Percentiles rank a stretch among this genome's conserved stretches.
Evolutionary conservation across 2,113 vertebrate genomes (phyloP).

Genomic region (Ciconia boyciana): DNA sequence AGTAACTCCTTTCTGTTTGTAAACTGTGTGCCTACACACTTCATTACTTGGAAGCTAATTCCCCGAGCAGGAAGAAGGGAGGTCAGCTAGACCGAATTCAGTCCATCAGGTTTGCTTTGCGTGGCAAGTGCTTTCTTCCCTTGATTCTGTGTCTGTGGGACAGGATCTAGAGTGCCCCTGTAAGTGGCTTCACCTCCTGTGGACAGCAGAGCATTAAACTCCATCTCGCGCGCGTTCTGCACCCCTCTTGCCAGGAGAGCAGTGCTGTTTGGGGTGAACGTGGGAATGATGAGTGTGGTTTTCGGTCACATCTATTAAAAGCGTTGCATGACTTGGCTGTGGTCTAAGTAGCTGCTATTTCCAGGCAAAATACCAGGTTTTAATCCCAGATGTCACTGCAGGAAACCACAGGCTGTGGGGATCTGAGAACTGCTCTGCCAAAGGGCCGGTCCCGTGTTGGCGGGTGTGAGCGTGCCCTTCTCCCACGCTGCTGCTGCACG

Average conservation of each 20-base stretch:
- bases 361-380: neutral
- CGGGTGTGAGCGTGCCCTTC: neutral
- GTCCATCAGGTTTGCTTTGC: rapidly evolving
- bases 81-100: rapidly evolving
- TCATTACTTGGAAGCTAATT: rapidly evolving
- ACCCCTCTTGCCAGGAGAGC: neutral
- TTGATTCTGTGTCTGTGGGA: rapidly evolving
- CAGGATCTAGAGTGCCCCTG: neutral
- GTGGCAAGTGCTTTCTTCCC: neutral
- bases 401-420: neutral
- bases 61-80: rapidly evolving
- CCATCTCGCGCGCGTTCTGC: rapidly evolving
- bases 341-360: neutral
- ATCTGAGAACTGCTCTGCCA: rapidly evolving
- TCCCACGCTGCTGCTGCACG: neutral
- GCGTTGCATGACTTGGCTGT: neutral
- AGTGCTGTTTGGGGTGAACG: rapidly evolving
- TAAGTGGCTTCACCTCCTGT: rapidly evolving
- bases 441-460: neutral
- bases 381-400: neutral
- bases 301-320: neutral
- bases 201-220: rapidly evolving
- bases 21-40: neutral
- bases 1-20: neutral
- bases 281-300: rapidly evolving